These are phyloP conservation scores for Andrena fulva DNA, from an alignment of 2,888 invertebrate species.

Conservation along the genomic window DNA sequence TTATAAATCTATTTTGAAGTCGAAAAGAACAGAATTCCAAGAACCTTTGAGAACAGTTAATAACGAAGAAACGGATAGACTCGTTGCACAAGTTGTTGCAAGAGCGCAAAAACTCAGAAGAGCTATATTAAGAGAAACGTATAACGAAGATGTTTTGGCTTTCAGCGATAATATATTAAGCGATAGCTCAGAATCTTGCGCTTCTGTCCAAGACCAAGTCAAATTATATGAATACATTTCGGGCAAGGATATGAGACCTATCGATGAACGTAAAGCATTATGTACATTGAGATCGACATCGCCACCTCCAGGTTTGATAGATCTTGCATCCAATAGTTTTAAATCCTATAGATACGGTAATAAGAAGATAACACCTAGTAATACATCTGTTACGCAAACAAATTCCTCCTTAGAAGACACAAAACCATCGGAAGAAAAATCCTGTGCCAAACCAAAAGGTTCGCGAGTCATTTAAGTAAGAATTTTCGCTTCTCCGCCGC, in stretches of 20 bases:
- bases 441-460: conserved; percentile 54
- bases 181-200: conserved; percentile 61
- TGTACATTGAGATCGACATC: conserved; percentile 84
- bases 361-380: conserved; percentile 7
- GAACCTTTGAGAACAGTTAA: conserved; percentile 65
- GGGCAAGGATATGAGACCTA: conserved; percentile 83
- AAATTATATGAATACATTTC: conserved; percentile 75
- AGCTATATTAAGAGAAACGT: conserved; percentile 76
- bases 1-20: conserved; percentile 75
- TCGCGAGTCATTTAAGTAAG: conserved; percentile 14
- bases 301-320: conserved; percentile 79
- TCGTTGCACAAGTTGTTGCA: conserved; percentile 78
- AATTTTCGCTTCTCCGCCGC: neutral
- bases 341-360: conserved; percentile 34
- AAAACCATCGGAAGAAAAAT: neutral
- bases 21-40: conserved; percentile 60
- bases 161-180: conserved; percentile 69
- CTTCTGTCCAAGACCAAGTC: conserved; percentile 64
- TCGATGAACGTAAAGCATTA: conserved; percentile 83
- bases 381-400: conserved; percentile 19
- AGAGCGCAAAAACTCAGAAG: conserved; percentile 79
- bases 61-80: conserved; percentile 74
- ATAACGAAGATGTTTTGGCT: conserved; percentile 71
- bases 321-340: conserved; percentile 70
- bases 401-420: conserved; percentile 28